Base-by-base conservation (phyloP, 2,113 vertebrate genomes). In the Lanius collurio region DNA sequence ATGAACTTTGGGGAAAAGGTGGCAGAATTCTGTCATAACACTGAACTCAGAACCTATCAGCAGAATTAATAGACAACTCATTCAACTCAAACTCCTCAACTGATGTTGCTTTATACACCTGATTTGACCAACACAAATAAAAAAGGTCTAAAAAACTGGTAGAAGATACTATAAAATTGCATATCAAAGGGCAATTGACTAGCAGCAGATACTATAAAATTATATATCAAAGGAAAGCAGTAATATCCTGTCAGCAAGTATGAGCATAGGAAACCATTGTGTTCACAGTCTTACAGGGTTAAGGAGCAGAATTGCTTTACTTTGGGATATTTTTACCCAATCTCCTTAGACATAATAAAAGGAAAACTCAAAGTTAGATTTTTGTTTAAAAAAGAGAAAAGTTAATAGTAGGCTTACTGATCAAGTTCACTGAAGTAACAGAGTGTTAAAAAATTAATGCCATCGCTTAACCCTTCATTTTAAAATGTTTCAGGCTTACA, bases 161-260 rank as follows among this genome's bases (percentile, higher is more conserved):
- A 86, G 39, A n/a, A 88, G 47, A 56, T 77, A 59, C 37, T 85
- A 57, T 89, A 91, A 93, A 88, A 93, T 77, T 85, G 37, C 63
- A n/a, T 88, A 87, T 65, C 59, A 90, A 94, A 93, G 85, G 70
- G 41, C 87, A 88, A 68, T 86, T 88, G 60, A 78, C 76, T 83
- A 81, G 75, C 24, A 93, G 56, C 35, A 80, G 39, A 74, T 88
- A 80, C 55, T 86, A 83, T 85, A 96, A 96, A 96, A 90, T 83
- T 88, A 63, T 46, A 41, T 90, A 88, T 75, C 39, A 81, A 77
- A 88, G 50, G 49, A 93, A 96, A 91, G 52, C 9, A 55, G 42
- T 83, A 78, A 83, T 88, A 88, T 77, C n/a, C 30, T 86, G 63
- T 83, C 84, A 91, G 63, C 35, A 77, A 83, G 46, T 41, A 73